Evolutionary conservation across 2,797 vertebrate genomes (phyloP).

Genomic region (Pteronotus mesoamericanus): DNA sequence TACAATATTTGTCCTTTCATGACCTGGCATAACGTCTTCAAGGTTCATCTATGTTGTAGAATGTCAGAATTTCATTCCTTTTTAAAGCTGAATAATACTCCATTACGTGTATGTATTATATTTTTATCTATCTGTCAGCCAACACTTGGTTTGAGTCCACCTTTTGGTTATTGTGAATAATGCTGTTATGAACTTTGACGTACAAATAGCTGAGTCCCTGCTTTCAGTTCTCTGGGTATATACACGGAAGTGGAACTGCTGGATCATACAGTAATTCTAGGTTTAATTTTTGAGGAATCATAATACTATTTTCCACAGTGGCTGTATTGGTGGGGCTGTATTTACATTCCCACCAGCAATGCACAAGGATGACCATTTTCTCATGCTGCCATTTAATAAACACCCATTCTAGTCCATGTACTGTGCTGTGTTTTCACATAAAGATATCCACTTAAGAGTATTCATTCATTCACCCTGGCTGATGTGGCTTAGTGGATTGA

Average conservation of each 20-base stretch:
- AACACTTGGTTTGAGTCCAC: not conserved
- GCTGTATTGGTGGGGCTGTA: no score
- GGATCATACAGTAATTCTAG: not conserved
- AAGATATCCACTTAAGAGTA: not conserved
- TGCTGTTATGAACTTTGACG: not conserved
- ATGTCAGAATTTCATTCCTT: not conserved
- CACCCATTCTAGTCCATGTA: not conserved
- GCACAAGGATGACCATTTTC: not conserved
- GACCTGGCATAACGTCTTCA: not conserved
- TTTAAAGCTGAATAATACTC: not conserved
- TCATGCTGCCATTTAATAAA: not conserved
- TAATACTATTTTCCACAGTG: not conserved
- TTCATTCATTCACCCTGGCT: no score
- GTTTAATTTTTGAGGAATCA: not conserved
- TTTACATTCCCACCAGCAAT: not conserved
- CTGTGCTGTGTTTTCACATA: not conserved
- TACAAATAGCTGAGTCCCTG: not conserved
- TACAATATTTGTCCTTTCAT: not conserved
- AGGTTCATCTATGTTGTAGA: not conserved
- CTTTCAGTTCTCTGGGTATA: not conserved
- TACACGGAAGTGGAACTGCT: not conserved
- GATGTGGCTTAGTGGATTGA: no score
- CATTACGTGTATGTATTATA: no score
- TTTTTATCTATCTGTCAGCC: not conserved
- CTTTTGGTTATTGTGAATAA: not conserved